Conservation (phyloP, 2,888 invertebrate genomes). For the Xanthorhoe designata region DNA sequence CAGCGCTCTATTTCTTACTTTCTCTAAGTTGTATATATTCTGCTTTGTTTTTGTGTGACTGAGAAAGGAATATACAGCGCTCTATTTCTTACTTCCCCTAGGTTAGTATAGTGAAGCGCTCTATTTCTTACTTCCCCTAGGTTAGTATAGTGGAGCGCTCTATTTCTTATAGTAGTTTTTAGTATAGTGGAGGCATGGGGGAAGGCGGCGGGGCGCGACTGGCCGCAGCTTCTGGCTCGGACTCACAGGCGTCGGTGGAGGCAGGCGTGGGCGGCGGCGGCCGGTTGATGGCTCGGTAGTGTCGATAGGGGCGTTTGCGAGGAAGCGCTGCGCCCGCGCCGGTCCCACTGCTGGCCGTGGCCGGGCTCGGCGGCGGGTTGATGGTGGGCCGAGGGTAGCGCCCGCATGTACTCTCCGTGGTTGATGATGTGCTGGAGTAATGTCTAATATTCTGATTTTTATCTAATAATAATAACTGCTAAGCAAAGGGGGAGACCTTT, state of each 20-base stretch:
- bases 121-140: no score
- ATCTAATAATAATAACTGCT: no score
- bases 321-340: constrained; percentile 89
- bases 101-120: no score
- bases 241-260: constrained; percentile 97
- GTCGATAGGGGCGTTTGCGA: constrained; percentile 90
- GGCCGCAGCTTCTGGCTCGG: constrained; percentile 91
- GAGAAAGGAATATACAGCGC: no score
- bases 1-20: no score
- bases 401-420: constrained; percentile 85
- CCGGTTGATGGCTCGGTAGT: constrained; percentile 92
- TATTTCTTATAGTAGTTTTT: constrained; percentile 21
- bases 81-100: no score
- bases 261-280: constrained; percentile 98
- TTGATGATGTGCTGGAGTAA: constrained; percentile 77
- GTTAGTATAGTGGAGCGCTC: no score
- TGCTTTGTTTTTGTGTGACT: no score
- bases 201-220: constrained; percentile 93
- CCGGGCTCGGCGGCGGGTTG: constrained; percentile 96
- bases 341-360: constrained; percentile 86
- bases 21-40: no score
- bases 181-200: constrained; percentile 86
- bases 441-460: not conserved
- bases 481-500: no score
- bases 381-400: constrained; percentile 94